Conservation (phyloP, 2,113 vertebrate species). For the Ophthalmolycus amberensis region DNA sequence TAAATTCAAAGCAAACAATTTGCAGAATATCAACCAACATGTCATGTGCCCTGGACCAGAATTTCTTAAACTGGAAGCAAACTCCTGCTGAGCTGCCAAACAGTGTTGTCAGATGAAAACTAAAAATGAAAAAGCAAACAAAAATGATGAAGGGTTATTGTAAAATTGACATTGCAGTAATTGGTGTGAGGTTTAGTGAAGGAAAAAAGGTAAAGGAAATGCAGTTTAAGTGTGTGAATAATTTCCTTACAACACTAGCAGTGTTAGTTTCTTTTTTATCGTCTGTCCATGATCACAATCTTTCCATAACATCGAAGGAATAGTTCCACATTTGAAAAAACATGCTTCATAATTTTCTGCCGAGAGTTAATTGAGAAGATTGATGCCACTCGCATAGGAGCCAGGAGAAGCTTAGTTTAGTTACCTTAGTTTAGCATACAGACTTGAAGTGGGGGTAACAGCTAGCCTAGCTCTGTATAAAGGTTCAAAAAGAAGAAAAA, state of each 20-base stretch:
- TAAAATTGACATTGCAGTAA: not conserved
- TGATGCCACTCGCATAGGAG: not conserved
- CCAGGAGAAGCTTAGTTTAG: not conserved
- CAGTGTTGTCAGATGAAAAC: not conserved
- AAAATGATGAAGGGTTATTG: not conserved
- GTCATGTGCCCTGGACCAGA: not conserved
- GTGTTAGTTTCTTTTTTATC: not conserved
- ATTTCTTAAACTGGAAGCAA: conserved; percentile 20
- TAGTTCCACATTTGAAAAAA: not conserved
- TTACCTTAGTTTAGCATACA: not conserved
- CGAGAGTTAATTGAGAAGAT: not conserved
- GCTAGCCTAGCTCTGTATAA: not conserved
- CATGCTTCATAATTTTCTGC: not conserved
- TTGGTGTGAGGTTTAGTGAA: not conserved
- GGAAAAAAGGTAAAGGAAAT: not conserved
- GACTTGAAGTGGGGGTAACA: not conserved
- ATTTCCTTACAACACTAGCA: not conserved
- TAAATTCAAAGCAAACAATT: conserved; percentile 29
- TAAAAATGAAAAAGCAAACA: not conserved
- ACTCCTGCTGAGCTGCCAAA: conserved; percentile 21
- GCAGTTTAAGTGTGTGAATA: too few relatives aligned
- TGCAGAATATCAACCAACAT: conserved; percentile 1
- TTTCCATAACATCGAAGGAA: not conserved
- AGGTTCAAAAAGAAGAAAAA: not conserved
- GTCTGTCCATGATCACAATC: not conserved